phyloP scores from a whole-genome alignment of 2,888 invertebrate genomes.

The Germaria angustata region DNA sequence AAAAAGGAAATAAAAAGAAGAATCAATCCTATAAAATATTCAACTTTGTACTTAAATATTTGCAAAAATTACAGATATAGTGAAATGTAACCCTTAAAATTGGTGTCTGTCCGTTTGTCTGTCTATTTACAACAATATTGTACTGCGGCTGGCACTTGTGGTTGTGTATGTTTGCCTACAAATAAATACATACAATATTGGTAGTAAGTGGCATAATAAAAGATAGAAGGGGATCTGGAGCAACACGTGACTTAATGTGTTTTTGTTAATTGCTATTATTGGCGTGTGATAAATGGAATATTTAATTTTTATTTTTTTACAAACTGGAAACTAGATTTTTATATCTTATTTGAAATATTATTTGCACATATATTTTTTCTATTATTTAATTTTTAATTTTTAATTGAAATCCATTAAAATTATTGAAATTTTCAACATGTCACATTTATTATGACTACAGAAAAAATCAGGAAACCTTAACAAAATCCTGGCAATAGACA shows the following conservation, averaged over 20 bases:
- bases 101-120: not conserved
- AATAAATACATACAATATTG: constrained; percentile 2
- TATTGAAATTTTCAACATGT: not conserved
- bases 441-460: not conserved
- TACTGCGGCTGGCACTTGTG: constrained; percentile 44
- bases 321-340: not conserved
- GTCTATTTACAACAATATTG: constrained; percentile 18
- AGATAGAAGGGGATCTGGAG: not conserved
- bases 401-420: not conserved
- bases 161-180: constrained; percentile 29
- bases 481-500: not conserved
- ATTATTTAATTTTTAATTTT: too few relatives aligned
- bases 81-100: constrained; percentile 21
- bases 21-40: not conserved
- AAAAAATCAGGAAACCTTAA: not conserved
- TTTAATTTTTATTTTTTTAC: not conserved
- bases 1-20: not conserved
- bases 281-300: not conserved
- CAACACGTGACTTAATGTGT: constrained; percentile 39
- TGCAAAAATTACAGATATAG: not conserved
- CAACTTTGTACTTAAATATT: constrained; percentile 2
- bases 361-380: too few relatives aligned
- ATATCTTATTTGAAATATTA: too few relatives aligned
- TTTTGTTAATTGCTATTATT: constrained; percentile 1
- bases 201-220: not conserved